Base-by-base conservation (phyloP, 2,797 vertebrate species). In the Todus mexicanus region DNA sequence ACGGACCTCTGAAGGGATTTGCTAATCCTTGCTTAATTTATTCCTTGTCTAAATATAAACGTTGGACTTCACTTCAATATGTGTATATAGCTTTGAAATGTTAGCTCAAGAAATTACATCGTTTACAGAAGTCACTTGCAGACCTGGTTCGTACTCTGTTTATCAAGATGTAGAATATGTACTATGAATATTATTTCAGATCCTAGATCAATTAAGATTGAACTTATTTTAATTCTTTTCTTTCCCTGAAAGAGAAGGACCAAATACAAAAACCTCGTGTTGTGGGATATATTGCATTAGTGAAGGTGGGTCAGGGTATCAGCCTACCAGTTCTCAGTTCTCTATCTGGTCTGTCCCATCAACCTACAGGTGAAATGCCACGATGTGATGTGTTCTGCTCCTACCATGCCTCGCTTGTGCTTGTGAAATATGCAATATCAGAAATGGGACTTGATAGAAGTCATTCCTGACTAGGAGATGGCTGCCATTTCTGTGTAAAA, bases 391-490 rank as follows among this genome's bases (percentile, higher is more conserved):
- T n/a, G 14, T 79, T 76, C 72, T 79, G 26, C 12, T 69, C 33
- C 0, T 2, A 19, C 12, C 1, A 2, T 17, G n/a, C 48, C 40
- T 74, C 64, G 10, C 26, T 26, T 38, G 18, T 33, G 11, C 48
- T 64, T 53, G 40, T 72, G 68, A 64, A 81, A 89, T 22, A 38
- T 6, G 22, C 43, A 68, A 72, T 89, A 68, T 43, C 40, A 68
- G 72, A 74, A 83, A n/a, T 23, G 40, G 25, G 29, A 35, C 33
- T 37, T 83, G 38, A 17, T 2, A 43, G 51, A 43, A 75, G 33
- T 53, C 43, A 15, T 23, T 78, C 20, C 38, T 37, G 56, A 11
- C 25, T 38, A 26, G 53, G 27, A 78, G n/a, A 35, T 6, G 47
- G n/a, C 33, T 75, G 27, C 17, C 47, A 27, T 76, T 80, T 83